phyloP scores from a whole-genome alignment of 2,113 vertebrate species.

The Bettongia penicillata region DNA sequence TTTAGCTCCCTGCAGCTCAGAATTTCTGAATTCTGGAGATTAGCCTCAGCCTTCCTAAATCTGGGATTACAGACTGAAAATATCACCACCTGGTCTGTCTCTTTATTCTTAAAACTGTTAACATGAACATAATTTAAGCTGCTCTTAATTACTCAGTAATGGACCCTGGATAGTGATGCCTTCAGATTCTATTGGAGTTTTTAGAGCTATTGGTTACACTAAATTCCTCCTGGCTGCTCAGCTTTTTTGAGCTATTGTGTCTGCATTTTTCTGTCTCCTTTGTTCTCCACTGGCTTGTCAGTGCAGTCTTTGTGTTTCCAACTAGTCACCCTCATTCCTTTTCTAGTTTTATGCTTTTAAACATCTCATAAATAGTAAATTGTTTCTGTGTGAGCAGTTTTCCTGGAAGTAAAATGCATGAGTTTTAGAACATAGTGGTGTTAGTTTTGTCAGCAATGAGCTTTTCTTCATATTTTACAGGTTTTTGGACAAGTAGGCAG shows the following conservation, averaged over 20 bases:
- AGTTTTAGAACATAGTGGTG: background rate
- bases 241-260: background rate
- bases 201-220: background rate
- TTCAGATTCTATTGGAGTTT: background rate
- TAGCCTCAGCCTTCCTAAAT: background rate
- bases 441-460: background rate
- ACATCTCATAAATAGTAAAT: background rate
- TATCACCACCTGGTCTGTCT: background rate
- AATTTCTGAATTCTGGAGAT: background rate
- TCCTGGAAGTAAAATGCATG: background rate
- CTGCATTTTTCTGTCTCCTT: background rate
- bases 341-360: background rate
- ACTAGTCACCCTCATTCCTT: background rate
- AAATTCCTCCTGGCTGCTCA: background rate
- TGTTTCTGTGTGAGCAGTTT: background rate
- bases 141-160: background rate
- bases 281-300: background rate
- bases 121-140: background rate
- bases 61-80: background rate
- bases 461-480: background rate
- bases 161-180: background rate
- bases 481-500: background rate
- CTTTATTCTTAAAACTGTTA: background rate
- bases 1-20: background rate
- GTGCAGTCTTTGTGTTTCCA: background rate